Evolutionary conservation across 2,888 invertebrate genomes (phyloP).

Genomic region (Athrips mouffetella): DNA sequence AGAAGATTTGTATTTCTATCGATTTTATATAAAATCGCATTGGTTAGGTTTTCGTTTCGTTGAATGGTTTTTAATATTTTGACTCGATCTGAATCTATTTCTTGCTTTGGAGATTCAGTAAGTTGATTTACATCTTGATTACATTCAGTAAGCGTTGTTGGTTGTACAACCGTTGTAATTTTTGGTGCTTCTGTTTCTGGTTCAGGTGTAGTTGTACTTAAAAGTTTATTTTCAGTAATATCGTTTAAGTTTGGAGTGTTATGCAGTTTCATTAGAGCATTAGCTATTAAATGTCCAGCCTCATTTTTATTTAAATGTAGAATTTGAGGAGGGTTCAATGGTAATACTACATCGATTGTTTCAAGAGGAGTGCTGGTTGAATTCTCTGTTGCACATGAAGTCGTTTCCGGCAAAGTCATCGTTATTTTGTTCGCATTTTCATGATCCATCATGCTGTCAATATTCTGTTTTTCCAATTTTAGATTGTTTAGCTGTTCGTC

Average conservation of each 20-base stretch:
- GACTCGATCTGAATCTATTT: conserved; percentile 22
- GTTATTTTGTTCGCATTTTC: too few relatives aligned
- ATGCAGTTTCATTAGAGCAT: conserved; percentile 21
- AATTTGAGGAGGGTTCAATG: conserved; percentile 26
- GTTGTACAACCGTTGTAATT: conserved; percentile 9
- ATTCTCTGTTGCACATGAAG: too few relatives aligned
- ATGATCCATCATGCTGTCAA: conserved; percentile 32
- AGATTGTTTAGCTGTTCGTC: conserved; percentile 47
- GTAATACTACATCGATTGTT: conserved; percentile 27
- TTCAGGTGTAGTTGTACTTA: conserved; percentile 15
- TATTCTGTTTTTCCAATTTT: conserved; percentile 42
- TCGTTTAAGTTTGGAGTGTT: conserved; percentile 13
- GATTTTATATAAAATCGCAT: conserved; percentile 54
- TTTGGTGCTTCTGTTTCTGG: conserved; percentile 15
- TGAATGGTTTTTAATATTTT: conserved; percentile 41
- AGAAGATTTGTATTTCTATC: conserved; percentile 55
- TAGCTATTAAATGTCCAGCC: conserved; percentile 22
- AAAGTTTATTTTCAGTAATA: not conserved
- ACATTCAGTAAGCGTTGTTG: not conserved
- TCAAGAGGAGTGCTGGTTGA: too few relatives aligned
- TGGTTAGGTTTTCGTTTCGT: conserved; percentile 50
- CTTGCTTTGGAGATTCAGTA: conserved; percentile 12
- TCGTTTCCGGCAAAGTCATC: too few relatives aligned
- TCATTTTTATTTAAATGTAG: conserved; percentile 29
- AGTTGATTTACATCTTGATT: too few relatives aligned